Conservation (phyloP, 2,113 vertebrate species). For the Nesogale talazaci region DNA sequence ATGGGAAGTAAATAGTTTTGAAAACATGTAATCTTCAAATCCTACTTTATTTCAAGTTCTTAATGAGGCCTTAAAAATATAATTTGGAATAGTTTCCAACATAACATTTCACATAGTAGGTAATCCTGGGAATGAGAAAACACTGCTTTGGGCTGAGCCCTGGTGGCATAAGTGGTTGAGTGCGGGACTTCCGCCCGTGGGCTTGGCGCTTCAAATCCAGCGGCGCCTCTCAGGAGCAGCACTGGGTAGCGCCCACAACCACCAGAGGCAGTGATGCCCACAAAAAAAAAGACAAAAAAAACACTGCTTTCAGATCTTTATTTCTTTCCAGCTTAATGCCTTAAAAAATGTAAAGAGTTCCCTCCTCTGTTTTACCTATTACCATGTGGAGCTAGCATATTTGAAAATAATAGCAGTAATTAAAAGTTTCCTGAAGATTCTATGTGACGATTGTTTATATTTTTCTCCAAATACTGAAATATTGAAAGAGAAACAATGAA, state of each 20-base stretch:
- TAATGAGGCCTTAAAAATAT: conserved; percentile 70
- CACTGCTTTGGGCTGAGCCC: no score
- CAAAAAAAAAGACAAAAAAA: conserved; percentile 12
- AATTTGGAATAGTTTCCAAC: conserved; percentile 59
- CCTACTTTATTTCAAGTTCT: conserved; percentile 58
- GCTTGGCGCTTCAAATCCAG: no score
- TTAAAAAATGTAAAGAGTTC: conserved; percentile 54
- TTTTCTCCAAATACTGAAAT: conserved; percentile 47
- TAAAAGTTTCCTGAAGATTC: conserved; percentile 47
- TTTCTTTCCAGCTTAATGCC: conserved; percentile 68
- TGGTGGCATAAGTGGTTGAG: no score
- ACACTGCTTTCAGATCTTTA: conserved; percentile 14
- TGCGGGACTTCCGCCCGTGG: no score
- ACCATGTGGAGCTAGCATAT: conserved; percentile 48
- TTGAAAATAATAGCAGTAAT: background rate
- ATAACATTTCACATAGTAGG: conserved; percentile 65
- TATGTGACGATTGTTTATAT: conserved; percentile 9
- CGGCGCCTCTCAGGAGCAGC: no score
- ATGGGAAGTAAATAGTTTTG: conserved; percentile 8
- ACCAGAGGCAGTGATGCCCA: no score
- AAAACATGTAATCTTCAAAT: conserved; percentile 51
- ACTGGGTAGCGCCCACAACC: no score
- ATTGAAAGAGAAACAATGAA: conserved; percentile 45
- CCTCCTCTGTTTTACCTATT: background rate
- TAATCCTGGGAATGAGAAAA: conserved; percentile 20